Base-by-base conservation (phyloP, 2,797 vertebrate species). In the Xenentodon cancila region DNA sequence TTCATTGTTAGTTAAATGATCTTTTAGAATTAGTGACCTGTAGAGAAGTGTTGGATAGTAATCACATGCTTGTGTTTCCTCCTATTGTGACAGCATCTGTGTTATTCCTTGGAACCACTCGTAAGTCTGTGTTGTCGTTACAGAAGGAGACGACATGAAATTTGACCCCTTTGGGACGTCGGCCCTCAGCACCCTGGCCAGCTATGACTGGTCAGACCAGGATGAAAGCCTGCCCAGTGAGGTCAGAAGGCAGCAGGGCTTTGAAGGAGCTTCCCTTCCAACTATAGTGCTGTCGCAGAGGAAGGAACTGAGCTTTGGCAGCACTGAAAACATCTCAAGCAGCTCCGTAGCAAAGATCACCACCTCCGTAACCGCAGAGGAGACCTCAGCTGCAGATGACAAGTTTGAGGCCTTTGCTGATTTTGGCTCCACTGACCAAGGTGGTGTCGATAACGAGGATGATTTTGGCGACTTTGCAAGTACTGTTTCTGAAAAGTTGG, bases 91-190 rank as follows among this genome's bases (percentile, higher is more conserved):
- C 52, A 67, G 73, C 75, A 53, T 77, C 54, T 84, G 27, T 83
- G 69, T 73, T 77, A 59, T 82, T 77, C 67, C 81, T 57, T 68
- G 86, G 81, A 87, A 85, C 86, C 88, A 86, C 81, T 75, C 61
- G 84, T 75, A 83, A 82, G 77, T 86, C 80, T 89, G 75, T 93
- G 87, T 90, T 94, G 85, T 93, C 87, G 65, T 94, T 95, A 82
- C 95, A 98, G 96, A 99, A 90, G 84, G 92, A 82, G 96, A 98
- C 59, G 95, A 97, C 91, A 90, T 96, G 79, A 97, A 96, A 93
- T 95, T 95, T 75, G 94, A 94, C 89, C 93, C 94, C 0, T 96
- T 96, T 59, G 95, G 96, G 86, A 96, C 91, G 60, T 95, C 96
- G 34, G 88, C 84, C 32, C 80, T 93, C 87, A 93, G 95, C 89